Evolutionary conservation across 2,888 invertebrate genomes (phyloP).

Genomic region (Mystacides longicornis): DNA sequence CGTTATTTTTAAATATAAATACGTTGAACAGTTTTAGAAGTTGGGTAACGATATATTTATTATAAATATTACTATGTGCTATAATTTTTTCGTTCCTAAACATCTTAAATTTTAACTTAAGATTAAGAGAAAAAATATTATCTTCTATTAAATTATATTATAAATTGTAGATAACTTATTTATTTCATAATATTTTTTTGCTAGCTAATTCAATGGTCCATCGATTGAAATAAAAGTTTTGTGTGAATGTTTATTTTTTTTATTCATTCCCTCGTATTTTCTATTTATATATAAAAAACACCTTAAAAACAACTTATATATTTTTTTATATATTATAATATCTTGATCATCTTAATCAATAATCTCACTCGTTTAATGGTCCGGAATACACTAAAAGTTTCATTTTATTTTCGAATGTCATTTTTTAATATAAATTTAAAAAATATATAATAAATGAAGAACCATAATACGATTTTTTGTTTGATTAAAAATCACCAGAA

Average conservation of each 20-base stretch:
- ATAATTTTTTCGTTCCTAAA: too few relatives aligned
- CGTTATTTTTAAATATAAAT: too few relatives aligned
- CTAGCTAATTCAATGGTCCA: background rate
- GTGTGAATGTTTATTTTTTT: too few relatives aligned
- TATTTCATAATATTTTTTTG: background rate
- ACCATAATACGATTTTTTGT: background rate
- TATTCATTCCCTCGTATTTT: too few relatives aligned
- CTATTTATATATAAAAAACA: too few relatives aligned
- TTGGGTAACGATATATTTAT: too few relatives aligned
- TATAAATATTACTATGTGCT: too few relatives aligned
- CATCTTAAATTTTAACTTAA: too few relatives aligned
- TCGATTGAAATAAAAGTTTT: background rate
- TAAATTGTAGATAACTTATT: too few relatives aligned
- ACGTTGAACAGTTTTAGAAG: too few relatives aligned
- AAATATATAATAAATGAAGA: background rate
- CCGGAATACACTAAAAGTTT: constrained; percentile 5
- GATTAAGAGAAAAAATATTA: too few relatives aligned
- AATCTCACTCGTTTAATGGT: constrained; percentile 17
- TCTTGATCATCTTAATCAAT: constrained; percentile 2
- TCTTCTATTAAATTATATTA: too few relatives aligned
- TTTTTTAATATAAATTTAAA: background rate
- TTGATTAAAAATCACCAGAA: background rate
- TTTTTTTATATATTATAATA: background rate
- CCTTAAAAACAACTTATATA: background rate
- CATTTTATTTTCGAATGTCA: background rate